Percentiles rank a stretch among this genome's conserved stretches.
These are phyloP conservation scores for Phaonia tiefii DNA, from an alignment of 2,888 invertebrate genomes.

Conservation along the genomic window DNA sequence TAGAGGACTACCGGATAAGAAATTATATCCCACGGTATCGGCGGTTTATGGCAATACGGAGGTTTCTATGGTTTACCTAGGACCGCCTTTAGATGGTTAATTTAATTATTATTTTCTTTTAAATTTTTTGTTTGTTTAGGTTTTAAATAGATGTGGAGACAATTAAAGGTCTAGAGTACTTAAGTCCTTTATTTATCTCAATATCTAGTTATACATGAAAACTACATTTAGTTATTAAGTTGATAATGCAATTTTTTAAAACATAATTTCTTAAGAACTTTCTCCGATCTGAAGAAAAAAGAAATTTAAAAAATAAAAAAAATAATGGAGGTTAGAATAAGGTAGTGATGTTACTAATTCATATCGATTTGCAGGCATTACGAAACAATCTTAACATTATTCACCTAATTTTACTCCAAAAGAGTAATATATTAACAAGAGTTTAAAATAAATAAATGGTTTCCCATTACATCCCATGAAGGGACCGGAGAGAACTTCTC, in stretches of 20 bases:
- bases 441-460: too few relatives aligned
- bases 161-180: not conserved
- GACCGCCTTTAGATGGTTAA: conserved; percentile 97
- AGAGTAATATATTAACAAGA: too few relatives aligned
- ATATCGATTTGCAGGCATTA: too few relatives aligned
- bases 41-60: conserved; percentile 99
- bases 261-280: conserved; percentile 22
- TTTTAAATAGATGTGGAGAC: conserved; percentile 18
- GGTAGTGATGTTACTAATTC: too few relatives aligned
- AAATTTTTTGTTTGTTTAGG: conserved; percentile 55
- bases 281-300: conserved; percentile 28
- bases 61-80: conserved; percentile 99
- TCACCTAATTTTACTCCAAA: too few relatives aligned
- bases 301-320: conserved; percentile 36
- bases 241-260: conserved; percentile 37
- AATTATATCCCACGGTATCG: conserved; percentile 96
- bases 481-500: too few relatives aligned
- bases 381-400: too few relatives aligned
- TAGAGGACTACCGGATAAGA: conserved; percentile 95
- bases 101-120: conserved; percentile 6
- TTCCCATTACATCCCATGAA: too few relatives aligned
- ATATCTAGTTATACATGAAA: conserved; percentile 24
- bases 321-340: too few relatives aligned
- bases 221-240: conserved; percentile 28
- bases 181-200: conserved; percentile 9